Conservation (phyloP, 1,140 invertebrate species). For the Hylaeus anthracinus region DNA sequence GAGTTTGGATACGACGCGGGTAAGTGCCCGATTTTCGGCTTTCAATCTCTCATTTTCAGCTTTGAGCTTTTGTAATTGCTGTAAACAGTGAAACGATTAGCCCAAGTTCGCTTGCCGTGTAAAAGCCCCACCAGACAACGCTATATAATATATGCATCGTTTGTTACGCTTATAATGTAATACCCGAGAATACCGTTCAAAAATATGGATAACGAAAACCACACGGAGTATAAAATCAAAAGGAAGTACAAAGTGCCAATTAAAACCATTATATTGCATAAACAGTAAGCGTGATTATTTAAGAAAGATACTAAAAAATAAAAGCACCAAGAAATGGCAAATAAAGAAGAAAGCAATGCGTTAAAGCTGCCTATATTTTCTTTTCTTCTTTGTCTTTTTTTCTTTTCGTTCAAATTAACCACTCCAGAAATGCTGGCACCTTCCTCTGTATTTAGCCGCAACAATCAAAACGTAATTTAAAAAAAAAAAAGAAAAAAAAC, state of each 20-base stretch:
- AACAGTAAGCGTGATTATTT: constrained; percentile 50
- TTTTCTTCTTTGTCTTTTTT: constrained; percentile 17
- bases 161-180: constrained; percentile 9
- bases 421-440: constrained; percentile 44
- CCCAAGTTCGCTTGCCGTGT: constrained; percentile 66
- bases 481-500: constrained; percentile 53
- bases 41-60: constrained; percentile 97
- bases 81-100: constrained; percentile 85
- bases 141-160: constrained; percentile 30
- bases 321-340: constrained; percentile 53
- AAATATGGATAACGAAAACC: constrained; percentile 42
- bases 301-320: constrained; percentile 53
- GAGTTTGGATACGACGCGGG: constrained; percentile 96
- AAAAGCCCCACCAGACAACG: constrained; percentile 47
- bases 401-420: constrained; percentile 30
- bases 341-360: constrained; percentile 66
- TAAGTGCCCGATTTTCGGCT: constrained; percentile 96
- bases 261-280: constrained; percentile 46
- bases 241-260: constrained; percentile 44
- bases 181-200: neutral
- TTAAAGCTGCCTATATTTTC: constrained; percentile 51
- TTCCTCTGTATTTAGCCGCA: constrained; percentile 66
- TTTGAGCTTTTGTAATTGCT: constrained; percentile 99
- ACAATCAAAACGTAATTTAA: constrained; percentile 65
- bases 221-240: constrained; percentile 34